Conservation (phyloP, 2,888 invertebrate genomes). For the Aradus depressus region DNA sequence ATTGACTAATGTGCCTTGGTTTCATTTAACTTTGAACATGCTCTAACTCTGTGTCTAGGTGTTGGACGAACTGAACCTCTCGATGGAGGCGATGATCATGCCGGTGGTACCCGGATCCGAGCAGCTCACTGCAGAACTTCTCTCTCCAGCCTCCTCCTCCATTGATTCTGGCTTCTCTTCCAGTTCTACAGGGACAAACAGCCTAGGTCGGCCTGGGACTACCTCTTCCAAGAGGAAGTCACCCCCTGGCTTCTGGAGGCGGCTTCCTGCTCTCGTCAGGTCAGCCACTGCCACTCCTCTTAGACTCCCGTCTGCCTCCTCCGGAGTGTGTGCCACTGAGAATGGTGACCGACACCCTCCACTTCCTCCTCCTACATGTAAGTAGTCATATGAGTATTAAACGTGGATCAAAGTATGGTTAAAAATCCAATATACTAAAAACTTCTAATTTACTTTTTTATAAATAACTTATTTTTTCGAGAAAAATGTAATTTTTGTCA, state of each 20-base stretch:
- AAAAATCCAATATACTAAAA: constrained; percentile 11
- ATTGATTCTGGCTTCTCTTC: constrained; percentile 32
- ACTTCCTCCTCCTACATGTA: neutral
- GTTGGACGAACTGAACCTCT: constrained; percentile 73
- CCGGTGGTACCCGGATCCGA: constrained; percentile 40
- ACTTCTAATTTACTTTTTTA: constrained; percentile 13
- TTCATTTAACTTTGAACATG: too few relatives aligned
- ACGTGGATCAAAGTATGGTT: too few relatives aligned
- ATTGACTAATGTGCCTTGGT: too few relatives aligned
- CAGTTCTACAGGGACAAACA: constrained; percentile 32
- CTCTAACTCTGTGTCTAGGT: too few relatives aligned
- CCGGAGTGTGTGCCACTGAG: neutral
- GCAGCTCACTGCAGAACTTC: constrained; percentile 54
- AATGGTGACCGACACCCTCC: neutral
- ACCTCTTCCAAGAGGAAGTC: constrained; percentile 28
- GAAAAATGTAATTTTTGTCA: constrained; percentile 19
- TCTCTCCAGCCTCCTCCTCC: constrained; percentile 42
- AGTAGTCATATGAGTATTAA: too few relatives aligned
- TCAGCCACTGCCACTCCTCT: neutral
- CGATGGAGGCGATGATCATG: constrained; percentile 85
- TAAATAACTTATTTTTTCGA: constrained; percentile 15
- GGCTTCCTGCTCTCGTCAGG: constrained; percentile 29
- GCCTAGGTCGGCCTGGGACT: constrained; percentile 27
- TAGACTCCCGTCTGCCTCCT: neutral
- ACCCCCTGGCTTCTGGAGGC: constrained; percentile 31